These are phyloP conservation scores for Percina caprodes DNA, from an alignment of 2,113 vertebrate genomes.

Conservation along the genomic window DNA sequence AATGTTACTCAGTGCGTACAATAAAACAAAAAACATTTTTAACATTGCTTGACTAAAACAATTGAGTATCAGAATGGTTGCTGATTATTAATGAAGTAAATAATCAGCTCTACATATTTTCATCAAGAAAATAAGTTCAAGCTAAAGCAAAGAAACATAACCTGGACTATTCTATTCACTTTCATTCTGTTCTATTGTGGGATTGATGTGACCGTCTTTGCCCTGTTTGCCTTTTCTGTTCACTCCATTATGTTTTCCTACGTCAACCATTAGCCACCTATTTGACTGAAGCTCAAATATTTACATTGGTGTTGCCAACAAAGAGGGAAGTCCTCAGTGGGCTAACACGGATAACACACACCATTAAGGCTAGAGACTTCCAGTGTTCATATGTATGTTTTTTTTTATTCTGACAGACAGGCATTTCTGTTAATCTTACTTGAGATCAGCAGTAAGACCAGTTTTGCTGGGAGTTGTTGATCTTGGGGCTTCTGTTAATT, in stretches of 20 bases:
- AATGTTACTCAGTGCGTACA: too few relatives aligned
- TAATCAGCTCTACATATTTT: not conserved
- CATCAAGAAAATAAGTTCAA: not conserved
- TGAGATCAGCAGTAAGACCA: slow-evolving; percentile 6
- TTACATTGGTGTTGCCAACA: slow-evolving; percentile 70
- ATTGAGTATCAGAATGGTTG: too few relatives aligned
- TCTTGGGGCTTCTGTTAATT: not conserved
- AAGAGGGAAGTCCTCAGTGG: slow-evolving; percentile 22
- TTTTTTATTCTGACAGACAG: not conserved
- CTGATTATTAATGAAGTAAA: too few relatives aligned
- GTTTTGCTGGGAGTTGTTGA: slow-evolving; percentile 5
- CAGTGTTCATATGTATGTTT: not conserved
- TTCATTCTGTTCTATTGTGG: not conserved
- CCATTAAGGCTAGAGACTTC: not conserved
- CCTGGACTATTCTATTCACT: not conserved
- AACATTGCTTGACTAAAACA: too few relatives aligned
- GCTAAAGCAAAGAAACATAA: not conserved
- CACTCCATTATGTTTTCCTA: slow-evolving; percentile 39
- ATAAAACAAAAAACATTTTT: too few relatives aligned
- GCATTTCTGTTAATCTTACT: not conserved
- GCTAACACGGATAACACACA: not conserved
- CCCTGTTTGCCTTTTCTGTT: slow-evolving; percentile 17
- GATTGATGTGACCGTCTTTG: not conserved
- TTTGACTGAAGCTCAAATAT: slow-evolving; percentile 78
- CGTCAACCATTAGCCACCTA: slow-evolving; percentile 43